These are phyloP conservation scores for Ardeotis arabs DNA, from an alignment of 2,113 vertebrate species.

Conservation along the genomic window DNA sequence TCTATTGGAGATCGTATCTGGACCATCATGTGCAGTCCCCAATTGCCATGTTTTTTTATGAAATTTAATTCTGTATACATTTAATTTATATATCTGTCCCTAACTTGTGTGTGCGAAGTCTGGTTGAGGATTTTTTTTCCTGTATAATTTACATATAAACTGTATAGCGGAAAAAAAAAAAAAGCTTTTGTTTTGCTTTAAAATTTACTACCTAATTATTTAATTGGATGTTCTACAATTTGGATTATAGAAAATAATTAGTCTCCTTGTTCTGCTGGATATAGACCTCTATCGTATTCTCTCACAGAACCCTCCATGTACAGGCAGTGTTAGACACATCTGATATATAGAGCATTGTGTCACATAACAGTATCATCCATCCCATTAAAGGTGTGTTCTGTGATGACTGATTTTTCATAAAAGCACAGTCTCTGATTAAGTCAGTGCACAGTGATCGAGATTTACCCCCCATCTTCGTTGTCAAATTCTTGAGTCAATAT, in stretches of 20 bases:
- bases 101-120: not conserved
- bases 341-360: not conserved
- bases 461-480: not conserved
- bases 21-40: not conserved
- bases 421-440: not conserved
- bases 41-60: not conserved
- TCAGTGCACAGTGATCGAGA: not conserved
- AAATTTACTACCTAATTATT: not conserved
- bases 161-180: accelerated
- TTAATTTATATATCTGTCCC: not conserved
- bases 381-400: not conserved
- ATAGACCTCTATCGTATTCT: not conserved
- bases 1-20: not conserved
- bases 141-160: not conserved
- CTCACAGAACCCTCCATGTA: not conserved
- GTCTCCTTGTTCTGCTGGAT: not conserved
- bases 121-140: accelerated
- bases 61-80: not conserved
- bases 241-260: not conserved
- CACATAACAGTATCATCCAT: too few relatives aligned
- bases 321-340: not conserved
- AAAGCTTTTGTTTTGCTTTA: not conserved
- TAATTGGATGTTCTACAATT: not conserved
- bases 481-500: not conserved
- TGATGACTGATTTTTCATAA: not conserved